These are phyloP conservation scores for Gasterosteus nipponicus DNA, from an alignment of 2,113 vertebrate genomes.

Conservation along the genomic window DNA sequence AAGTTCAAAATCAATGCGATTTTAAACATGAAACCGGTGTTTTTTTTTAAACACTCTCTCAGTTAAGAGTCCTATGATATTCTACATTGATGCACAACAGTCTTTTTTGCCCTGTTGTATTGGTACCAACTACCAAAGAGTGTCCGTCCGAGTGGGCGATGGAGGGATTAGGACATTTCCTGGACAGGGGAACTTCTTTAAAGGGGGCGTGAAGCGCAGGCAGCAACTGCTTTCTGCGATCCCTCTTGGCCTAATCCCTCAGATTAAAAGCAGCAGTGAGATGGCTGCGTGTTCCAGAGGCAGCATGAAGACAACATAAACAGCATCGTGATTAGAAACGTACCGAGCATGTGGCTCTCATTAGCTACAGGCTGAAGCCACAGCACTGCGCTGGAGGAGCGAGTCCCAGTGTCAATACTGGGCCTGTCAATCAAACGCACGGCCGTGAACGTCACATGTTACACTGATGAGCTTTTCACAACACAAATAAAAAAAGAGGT, in stretches of 20 bases:
- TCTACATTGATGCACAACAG: neutral
- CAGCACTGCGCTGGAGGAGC: conserved; percentile 45
- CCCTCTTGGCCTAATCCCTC: conserved; percentile 63
- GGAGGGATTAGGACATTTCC: conserved; percentile 23
- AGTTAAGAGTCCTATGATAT: neutral
- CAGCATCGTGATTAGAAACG: conserved; percentile 69
- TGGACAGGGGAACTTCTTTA: conserved; percentile 23
- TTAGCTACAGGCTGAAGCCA: conserved; percentile 66
- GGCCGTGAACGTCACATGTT: conserved; percentile 26
- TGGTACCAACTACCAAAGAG: neutral
- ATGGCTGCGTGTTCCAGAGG: conserved; percentile 60
- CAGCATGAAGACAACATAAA: conserved; percentile 71
- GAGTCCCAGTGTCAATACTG: conserved; percentile 28
- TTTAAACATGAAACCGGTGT: neutral
- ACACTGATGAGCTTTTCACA: conserved; percentile 41
- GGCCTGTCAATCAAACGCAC: conserved; percentile 63
- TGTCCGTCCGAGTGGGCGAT: conserved; percentile 11
- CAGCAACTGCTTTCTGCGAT: conserved; percentile 30
- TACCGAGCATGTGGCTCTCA: conserved; percentile 73
- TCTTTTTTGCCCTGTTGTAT: neutral
- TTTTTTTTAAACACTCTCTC: neutral
- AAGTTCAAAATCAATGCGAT: neutral
- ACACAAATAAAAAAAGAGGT: conserved; percentile 24
- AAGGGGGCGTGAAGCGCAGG: conserved; percentile 48
- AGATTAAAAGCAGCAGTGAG: conserved; percentile 77